A percentile compares a stretch with the other conserved stretches of the same genome.
Conservation (phyloP, 2,113 vertebrate genomes). For the Pterocles burchelli region DNA sequence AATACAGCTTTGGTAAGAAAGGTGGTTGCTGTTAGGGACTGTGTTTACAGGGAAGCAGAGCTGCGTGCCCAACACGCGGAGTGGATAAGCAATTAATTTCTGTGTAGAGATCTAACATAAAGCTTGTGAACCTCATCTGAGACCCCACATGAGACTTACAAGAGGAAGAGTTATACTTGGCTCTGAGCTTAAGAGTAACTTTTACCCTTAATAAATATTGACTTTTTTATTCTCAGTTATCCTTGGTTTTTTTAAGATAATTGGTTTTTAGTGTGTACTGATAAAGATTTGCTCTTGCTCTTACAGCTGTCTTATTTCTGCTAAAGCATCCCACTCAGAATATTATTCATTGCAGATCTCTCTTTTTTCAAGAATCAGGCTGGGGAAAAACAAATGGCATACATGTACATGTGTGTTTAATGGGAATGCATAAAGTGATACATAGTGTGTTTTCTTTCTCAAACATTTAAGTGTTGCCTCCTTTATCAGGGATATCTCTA, state of each 20-base stretch:
- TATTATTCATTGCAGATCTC: neutral
- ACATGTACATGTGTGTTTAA: neutral
- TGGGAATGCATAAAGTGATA: neutral
- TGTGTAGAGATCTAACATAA: neutral
- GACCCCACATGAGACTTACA: neutral
- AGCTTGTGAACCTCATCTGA: neutral
- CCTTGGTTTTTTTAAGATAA: neutral
- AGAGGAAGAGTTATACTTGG: neutral
- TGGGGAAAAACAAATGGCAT: neutral
- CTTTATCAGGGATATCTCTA: neutral
- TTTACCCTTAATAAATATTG: neutral
- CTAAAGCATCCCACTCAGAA: neutral
- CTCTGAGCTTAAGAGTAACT: neutral
- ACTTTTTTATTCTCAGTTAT: neutral
- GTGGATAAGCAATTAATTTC: neutral
- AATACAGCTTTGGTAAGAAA: neutral
- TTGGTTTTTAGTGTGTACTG: neutral
- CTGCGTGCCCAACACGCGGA: neutral
- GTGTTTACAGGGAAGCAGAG: neutral
- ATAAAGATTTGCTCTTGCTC: neutral
- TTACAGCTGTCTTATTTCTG: neutral
- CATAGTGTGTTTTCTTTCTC: neutral
- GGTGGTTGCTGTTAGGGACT: fast-evolving
- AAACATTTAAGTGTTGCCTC: neutral
- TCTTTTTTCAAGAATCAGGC: neutral